A percentile compares a stretch with the other conserved stretches of the same genome.
phyloP scores from a whole-genome alignment of 2,113 vertebrate species.

The Gasterosteus aculeatus region DNA sequence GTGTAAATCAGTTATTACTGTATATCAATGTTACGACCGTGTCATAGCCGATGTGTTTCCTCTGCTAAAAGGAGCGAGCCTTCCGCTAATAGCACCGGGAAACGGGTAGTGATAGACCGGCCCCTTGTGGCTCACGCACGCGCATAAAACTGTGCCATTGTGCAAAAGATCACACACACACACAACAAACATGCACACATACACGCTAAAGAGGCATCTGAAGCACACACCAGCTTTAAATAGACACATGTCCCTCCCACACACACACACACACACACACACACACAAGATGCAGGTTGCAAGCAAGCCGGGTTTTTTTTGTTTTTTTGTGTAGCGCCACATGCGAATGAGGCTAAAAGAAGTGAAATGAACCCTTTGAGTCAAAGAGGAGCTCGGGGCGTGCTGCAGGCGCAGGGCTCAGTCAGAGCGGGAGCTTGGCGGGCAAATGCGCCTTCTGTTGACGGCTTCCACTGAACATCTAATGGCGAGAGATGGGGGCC shows the following conservation, averaged over 20 bases:
- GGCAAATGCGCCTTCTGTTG: slow-evolving; percentile 89
- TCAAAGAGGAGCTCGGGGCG: slow-evolving; percentile 92
- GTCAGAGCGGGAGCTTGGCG: slow-evolving; percentile 87
- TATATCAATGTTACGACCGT: neutral
- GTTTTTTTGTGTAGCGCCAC: slow-evolving; percentile 82
- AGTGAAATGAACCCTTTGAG: slow-evolving; percentile 92
- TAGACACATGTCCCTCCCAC: neutral
- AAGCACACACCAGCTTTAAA: neutral
- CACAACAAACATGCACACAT: neutral
- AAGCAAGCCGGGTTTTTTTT: slow-evolving; percentile 76
- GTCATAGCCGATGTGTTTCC: slow-evolving; percentile 7
- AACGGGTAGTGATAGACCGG: slow-evolving; percentile 17
- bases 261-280: slow-evolving; percentile 2
- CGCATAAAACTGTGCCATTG: neutral
- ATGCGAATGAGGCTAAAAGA: slow-evolving; percentile 92
- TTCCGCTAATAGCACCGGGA: slow-evolving; percentile 17
- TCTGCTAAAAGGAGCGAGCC: slow-evolving; percentile 1
- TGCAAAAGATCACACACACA: neutral
- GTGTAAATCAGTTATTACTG: neutral
- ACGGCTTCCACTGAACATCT: slow-evolving; percentile 91
- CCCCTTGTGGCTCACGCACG: slow-evolving; percentile 42
- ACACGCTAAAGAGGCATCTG: slow-evolving; percentile 2
- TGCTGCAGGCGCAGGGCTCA: slow-evolving; percentile 90
- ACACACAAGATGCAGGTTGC: slow-evolving; percentile 69
- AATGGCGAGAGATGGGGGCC: slow-evolving; percentile 85